Evolutionary conservation across 92 coral and sea anemone species (phyloP).

Genomic region (Porites rus): DNA sequence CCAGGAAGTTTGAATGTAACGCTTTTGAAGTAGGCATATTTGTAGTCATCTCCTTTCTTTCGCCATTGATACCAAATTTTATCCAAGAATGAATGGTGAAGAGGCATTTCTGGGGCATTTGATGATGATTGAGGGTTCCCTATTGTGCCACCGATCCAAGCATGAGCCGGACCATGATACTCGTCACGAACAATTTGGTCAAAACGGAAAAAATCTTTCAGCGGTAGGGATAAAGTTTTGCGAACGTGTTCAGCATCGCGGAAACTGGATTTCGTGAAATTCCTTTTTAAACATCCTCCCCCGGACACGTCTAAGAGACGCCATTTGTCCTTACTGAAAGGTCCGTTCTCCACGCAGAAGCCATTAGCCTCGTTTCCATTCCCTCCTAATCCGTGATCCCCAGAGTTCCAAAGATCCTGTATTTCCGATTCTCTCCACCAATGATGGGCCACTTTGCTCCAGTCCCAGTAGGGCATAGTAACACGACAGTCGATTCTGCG

Average conservation of each 20-base stretch:
- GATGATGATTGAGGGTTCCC: slow-evolving; percentile 40
- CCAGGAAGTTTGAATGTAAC: slow-evolving; percentile 49
- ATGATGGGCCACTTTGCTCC: slow-evolving; percentile 51
- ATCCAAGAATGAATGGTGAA: slow-evolving; percentile 90
- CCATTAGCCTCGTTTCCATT: slow-evolving; percentile 28
- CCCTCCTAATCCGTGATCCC: slow-evolving; percentile 62
- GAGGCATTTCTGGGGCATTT: slow-evolving; percentile 83
- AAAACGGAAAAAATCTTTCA: slow-evolving; percentile 53
- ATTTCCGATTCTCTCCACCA: slow-evolving; percentile 54
- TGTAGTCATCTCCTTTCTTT: slow-evolving; percentile 59
- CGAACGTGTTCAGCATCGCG: slow-evolving; percentile 34
- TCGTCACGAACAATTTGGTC: slow-evolving; percentile 57
- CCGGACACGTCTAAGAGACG: slow-evolving; percentile 3
- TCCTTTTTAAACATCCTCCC: slow-evolving; percentile 53
- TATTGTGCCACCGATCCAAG: slow-evolving; percentile 70
- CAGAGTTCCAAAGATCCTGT: slow-evolving; percentile 53
- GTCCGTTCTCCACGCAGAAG: slow-evolving; percentile 55
- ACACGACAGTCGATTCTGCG: slow-evolving; percentile 62
- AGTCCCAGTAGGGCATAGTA: slow-evolving; percentile 62
- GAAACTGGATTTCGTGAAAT: slow-evolving; percentile 13
- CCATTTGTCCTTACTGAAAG: slow-evolving; percentile 54
- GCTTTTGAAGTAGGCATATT: slow-evolving; percentile 47
- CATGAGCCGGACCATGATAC: slow-evolving; percentile 66
- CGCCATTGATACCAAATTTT: slow-evolving; percentile 89
- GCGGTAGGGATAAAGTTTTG: slow-evolving; percentile 30